Base-by-base conservation (phyloP, 2,113 vertebrate species). In the Odocoileus hemionus region DNA sequence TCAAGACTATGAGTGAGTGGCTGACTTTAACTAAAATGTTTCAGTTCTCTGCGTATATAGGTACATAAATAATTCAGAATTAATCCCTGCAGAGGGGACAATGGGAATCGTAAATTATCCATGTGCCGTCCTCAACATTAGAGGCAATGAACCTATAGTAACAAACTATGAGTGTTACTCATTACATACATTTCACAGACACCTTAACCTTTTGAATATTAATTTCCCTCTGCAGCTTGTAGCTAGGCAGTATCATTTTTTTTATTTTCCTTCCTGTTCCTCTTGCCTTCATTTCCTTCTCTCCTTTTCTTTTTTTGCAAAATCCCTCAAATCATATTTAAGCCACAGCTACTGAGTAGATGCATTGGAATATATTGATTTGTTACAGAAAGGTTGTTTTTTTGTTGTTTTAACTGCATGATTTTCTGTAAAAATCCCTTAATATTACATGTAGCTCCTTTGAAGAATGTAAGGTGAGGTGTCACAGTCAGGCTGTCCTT, bases 61-160 rank as follows among this genome's bases (percentile, higher is more conserved):
- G 99, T 99, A 99, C 99, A 99, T 99, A 99, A 99, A 99, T 99
- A 99, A 99, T 99, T 99, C 99, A 99, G 99, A 99, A 99, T 99
- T 99, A 99, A 99, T 99, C 99, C 99, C 99, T 98, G 99, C 99
- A 99, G 99, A 99, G 99, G 99, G 99, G 99, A 99, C 99, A 99
- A 99, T 99, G 99, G 99, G 99, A 99, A 99, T 99, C 99, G 99
- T 99, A 99, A 99, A 99, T 99, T 99, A 99, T 99, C 99, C 98
- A 99, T 99, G 99, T 99, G 99, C 98, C 98, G 98, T 99, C 99
- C 99, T 99, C 99, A 99, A 99, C 98, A 99, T 99, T 99, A 99
- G 99, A 99, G 98, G 98, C 99, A 98, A 99, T 99, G 99, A 99
- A 99, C 99, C 99, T 99, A 99, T 99, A 99, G 99, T 99, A 99